Conservation (phyloP, 2,113 vertebrate species). For the Trachemys scripta region DNA sequence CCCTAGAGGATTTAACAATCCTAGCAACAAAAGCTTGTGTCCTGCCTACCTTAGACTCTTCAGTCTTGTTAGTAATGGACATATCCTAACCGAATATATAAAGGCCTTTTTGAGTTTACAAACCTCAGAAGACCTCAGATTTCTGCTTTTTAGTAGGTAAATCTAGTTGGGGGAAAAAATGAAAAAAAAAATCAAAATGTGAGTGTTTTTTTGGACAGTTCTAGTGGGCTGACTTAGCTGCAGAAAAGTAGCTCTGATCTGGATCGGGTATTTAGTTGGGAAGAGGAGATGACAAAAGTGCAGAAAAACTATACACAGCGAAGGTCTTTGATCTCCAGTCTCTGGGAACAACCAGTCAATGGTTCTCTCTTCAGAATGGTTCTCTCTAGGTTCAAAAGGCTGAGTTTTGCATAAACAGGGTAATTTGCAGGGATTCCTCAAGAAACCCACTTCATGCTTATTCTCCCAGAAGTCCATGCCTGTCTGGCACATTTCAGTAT, state of each 20-base stretch:
- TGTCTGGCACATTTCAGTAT: neutral
- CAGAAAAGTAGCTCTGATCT: neutral
- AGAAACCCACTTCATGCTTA: too few relatives aligned
- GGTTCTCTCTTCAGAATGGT: too few relatives aligned
- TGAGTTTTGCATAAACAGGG: too few relatives aligned
- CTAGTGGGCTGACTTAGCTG: neutral
- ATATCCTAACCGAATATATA: neutral
- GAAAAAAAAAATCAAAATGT: neutral
- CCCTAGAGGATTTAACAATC: neutral
- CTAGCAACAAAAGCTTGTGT: neutral
- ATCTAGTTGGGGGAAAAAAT: neutral
- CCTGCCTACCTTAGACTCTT: neutral
- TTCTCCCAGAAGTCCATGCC: too few relatives aligned
- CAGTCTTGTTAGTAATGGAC: too few relatives aligned
- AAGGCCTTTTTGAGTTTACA: neutral
- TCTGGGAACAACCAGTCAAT: too few relatives aligned
- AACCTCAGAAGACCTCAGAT: neutral
- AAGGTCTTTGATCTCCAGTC: too few relatives aligned
- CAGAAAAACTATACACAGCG: neutral
- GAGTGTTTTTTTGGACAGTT: neutral
- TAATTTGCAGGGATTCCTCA: too few relatives aligned
- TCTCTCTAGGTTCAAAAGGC: too few relatives aligned
- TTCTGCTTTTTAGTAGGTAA: neutral
- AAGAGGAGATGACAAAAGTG: too few relatives aligned
- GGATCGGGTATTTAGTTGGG: too few relatives aligned